These are phyloP conservation scores for Mus minutoides DNA, from an alignment of 2,797 vertebrate species.

Conservation along the genomic window DNA sequence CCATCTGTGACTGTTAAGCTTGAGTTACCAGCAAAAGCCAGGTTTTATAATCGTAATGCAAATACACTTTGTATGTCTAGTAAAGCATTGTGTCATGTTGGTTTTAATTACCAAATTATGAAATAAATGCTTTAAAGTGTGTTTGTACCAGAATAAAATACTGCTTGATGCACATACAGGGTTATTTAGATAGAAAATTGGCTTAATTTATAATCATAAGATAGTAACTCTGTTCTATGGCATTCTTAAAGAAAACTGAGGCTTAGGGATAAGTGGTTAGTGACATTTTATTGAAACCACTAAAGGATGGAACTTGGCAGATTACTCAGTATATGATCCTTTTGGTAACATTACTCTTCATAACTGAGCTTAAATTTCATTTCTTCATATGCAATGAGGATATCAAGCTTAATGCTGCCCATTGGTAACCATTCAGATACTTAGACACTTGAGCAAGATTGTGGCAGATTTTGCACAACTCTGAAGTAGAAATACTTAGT, in stretches of 20 bases:
- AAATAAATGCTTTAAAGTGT: constrained; percentile 88
- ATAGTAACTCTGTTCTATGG: constrained; percentile 83
- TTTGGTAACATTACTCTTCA: constrained; percentile 79
- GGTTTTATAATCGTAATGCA: constrained; percentile 82
- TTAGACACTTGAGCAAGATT: constrained; percentile 84
- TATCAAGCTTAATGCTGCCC: constrained; percentile 84
- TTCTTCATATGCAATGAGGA: constrained; percentile 72
- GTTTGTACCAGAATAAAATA: constrained; percentile 86
- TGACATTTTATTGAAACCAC: constrained; percentile 85
- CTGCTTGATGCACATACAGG: constrained; percentile 85
- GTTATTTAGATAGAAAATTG: constrained; percentile 84
- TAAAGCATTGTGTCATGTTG: constrained; percentile 80
- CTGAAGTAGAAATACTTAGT: constrained; percentile 83
- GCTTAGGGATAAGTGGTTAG: constrained; percentile 81
- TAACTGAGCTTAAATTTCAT: constrained; percentile 81
- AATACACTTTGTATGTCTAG: constrained; percentile 84
- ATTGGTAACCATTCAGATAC: constrained; percentile 81
- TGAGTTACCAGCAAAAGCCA: constrained; percentile 85
- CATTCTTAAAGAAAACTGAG: constrained; percentile 82
- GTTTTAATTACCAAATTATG: constrained; percentile 83
- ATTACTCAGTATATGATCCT: constrained; percentile 70
- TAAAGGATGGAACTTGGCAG: constrained; percentile 78
- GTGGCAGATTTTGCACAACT: constrained; percentile 84
- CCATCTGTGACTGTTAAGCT: constrained; percentile 59
- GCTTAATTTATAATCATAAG: constrained; percentile 84